Evolutionary conservation across 2,888 invertebrate species (phyloP).

Genomic region (Malacosoma neustria): DNA sequence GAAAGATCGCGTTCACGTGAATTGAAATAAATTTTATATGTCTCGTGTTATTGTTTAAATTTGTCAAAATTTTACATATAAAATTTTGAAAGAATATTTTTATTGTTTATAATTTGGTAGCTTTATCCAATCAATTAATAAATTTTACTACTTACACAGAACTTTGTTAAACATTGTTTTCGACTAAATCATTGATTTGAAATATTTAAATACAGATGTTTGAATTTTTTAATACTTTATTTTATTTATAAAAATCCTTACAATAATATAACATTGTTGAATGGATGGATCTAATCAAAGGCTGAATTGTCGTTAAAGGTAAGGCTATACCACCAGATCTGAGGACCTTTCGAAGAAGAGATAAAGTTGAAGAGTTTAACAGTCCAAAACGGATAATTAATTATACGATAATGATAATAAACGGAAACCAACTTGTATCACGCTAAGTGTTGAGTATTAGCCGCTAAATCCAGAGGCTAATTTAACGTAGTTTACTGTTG

Average conservation of each 20-base stretch:
- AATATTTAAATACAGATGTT: conserved; percentile 69
- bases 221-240: conserved; percentile 49
- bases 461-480: too few species aligned
- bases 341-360: too few species aligned
- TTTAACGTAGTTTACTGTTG: too few species aligned
- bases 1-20: conserved; percentile 28
- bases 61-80: conserved; percentile 32
- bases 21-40: conserved; percentile 18
- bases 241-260: conserved; percentile 17
- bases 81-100: conserved; percentile 23
- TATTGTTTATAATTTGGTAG: conserved; percentile 28
- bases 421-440: too few species aligned
- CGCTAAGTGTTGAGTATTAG: too few species aligned
- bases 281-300: not conserved
- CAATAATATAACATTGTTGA: not conserved
- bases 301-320: not conserved
- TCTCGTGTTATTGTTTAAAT: conserved; percentile 39
- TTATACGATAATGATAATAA: too few species aligned
- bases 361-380: too few species aligned
- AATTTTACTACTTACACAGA: conserved; percentile 48
- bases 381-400: too few species aligned
- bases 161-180: conserved; percentile 68
- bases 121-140: conserved; percentile 64
- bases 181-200: conserved; percentile 68
- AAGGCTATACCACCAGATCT: too few species aligned